A percentile compares a stretch with the other conserved stretches of the same genome.
These are phyloP conservation scores for Bathynomus jamesi DNA, from an alignment of 1,140 invertebrate species.

Conservation along the genomic window DNA sequence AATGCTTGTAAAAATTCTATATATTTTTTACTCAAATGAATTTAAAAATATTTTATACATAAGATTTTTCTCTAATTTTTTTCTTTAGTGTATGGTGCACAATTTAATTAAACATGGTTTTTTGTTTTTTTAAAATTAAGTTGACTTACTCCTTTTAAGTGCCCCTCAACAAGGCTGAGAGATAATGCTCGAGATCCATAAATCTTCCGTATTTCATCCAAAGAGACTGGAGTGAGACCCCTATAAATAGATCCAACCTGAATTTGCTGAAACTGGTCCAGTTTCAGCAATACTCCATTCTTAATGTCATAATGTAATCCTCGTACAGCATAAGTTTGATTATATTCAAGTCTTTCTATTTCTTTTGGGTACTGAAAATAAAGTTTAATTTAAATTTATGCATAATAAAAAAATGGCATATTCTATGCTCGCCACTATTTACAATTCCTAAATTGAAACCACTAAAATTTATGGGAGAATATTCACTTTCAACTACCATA, in stretches of 20 bases:
- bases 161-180: constrained; percentile 11
- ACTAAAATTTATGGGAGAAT: no score
- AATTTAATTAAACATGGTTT: no score
- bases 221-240: constrained; percentile 2
- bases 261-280: constrained; percentile 18
- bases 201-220: not conserved
- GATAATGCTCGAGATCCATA: constrained; percentile 12
- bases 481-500: not conserved
- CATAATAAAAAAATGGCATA: not conserved
- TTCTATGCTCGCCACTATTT: not conserved
- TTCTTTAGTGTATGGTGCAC: no score
- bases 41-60: no score
- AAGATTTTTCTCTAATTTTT: no score
- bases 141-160: constrained; percentile 13
- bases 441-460: no score
- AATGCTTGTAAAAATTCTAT: no score
- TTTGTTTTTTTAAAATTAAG: constrained; percentile 2
- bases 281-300: constrained; percentile 8
- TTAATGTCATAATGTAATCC: constrained; percentile 16
- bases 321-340: constrained; percentile 80
- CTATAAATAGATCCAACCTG: constrained; percentile 16
- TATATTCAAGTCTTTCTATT: constrained; percentile 72
- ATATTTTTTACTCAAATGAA: no score
- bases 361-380: constrained; percentile 76
- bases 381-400: not conserved